Evolutionary conservation across 1,140 invertebrate species (phyloP).

Genomic region (Atta colombica): DNA sequence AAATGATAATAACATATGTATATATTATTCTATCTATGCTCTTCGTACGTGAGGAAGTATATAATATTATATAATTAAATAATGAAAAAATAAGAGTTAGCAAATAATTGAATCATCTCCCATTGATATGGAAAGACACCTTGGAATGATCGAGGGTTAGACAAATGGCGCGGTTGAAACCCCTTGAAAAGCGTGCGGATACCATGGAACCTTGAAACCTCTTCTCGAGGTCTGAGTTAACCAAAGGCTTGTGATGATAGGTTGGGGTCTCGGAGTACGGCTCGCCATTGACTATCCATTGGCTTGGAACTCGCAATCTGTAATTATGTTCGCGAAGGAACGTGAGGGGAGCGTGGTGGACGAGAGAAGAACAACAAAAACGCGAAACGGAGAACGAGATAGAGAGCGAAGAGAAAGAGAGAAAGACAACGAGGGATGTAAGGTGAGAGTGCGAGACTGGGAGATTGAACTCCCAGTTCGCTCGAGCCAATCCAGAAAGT

Average conservation of each 20-base stretch:
- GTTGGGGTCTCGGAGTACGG: slow-evolving; percentile 73
- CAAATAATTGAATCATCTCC: slow-evolving; percentile 43
- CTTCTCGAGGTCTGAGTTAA: slow-evolving; percentile 67
- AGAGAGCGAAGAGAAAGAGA: neutral
- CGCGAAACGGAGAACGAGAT: slow-evolving; percentile 5
- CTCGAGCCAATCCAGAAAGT: slow-evolving; percentile 79
- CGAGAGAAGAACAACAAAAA: slow-evolving; percentile 64
- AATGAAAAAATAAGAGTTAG: slow-evolving; percentile 6
- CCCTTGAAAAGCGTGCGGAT: slow-evolving; percentile 19
- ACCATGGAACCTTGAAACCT: slow-evolving; percentile 43
- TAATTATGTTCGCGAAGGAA: slow-evolving; percentile 78
- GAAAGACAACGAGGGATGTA: slow-evolving; percentile 44
- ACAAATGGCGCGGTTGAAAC: slow-evolving; percentile 28
- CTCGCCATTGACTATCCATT: slow-evolving; percentile 78
- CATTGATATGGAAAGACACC: slow-evolving; percentile 20
- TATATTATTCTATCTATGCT: neutral
- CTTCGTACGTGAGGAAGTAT: neutral
- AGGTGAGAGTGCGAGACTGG: slow-evolving; percentile 64
- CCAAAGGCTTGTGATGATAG: slow-evolving; percentile 80
- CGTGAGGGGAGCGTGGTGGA: slow-evolving; percentile 21
- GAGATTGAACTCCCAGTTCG: slow-evolving; percentile 75
- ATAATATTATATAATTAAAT: neutral
- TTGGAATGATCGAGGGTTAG: slow-evolving; percentile 29
- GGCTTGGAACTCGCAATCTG: slow-evolving; percentile 75
- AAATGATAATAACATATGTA: neutral